Percentiles rank a stretch among this genome's conserved stretches.
phyloP scores from a whole-genome alignment of 2,888 invertebrate genomes.

The Tinea semifulvella region DNA sequence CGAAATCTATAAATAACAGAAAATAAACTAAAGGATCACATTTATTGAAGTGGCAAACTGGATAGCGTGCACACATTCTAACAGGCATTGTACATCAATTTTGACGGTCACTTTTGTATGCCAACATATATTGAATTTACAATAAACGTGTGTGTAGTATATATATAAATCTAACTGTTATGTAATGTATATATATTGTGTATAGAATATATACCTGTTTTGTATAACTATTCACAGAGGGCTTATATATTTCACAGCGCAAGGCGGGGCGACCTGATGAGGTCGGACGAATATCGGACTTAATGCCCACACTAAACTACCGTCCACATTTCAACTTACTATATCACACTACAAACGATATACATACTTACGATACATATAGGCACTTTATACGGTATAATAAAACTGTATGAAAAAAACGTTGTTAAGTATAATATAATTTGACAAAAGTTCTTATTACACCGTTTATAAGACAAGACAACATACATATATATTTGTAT shows the following conservation, averaged over 20 bases:
- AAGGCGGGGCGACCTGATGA: constrained; percentile 61
- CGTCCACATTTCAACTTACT: constrained; percentile 43
- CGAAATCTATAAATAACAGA: constrained; percentile 42
- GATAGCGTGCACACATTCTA: constrained; percentile 62
- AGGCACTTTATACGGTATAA: no score
- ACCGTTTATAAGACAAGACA: constrained; percentile 5
- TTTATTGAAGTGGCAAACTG: constrained; percentile 59
- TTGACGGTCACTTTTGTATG: constrained; percentile 11
- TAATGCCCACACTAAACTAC: constrained; percentile 45
- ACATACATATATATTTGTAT: constrained; percentile 7
- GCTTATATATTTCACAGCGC: constrained; percentile 49
- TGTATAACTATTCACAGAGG: constrained; percentile 31
- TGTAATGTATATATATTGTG: constrained; percentile 14
- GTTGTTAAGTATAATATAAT: no score
- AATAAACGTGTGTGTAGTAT: constrained; percentile 19
- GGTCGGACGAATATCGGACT: constrained; percentile 33
- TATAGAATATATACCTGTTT: neutral
- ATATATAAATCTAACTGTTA: constrained; percentile 19
- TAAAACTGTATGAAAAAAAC: no score
- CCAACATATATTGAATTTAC: constrained; percentile 10
- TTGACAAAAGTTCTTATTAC: no score
- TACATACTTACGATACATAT: constrained; percentile 4
- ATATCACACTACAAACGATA: neutral
- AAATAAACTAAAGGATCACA: constrained; percentile 56
- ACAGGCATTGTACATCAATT: constrained; percentile 48